These are phyloP conservation scores for Drosophila simulans DNA, from an alignment of 1,140 invertebrate species.

Conservation along the genomic window DNA sequence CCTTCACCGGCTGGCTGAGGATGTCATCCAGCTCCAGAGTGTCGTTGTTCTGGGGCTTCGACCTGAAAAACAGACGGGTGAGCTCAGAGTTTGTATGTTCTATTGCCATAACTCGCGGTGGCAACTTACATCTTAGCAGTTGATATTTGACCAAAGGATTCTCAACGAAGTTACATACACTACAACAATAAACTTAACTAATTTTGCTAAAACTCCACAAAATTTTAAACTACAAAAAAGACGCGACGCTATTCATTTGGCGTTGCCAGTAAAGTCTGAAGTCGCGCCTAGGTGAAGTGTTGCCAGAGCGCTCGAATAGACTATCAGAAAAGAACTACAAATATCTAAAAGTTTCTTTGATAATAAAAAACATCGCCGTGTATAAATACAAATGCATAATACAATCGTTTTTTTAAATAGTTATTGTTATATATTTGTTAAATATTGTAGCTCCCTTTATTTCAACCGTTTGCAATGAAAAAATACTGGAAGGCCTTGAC, in stretches of 20 bases:
- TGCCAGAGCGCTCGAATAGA: neutral
- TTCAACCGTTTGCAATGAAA: too few relatives aligned
- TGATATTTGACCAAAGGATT: too few relatives aligned
- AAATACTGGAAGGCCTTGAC: too few relatives aligned
- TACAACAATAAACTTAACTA: neutral
- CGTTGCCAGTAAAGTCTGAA: constrained; percentile 3
- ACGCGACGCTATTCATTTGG: constrained; percentile 1
- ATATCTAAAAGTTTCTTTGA: neutral
- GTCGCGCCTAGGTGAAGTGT: neutral
- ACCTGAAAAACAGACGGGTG: neutral
- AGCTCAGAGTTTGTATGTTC: neutral
- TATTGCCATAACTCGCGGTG: too few relatives aligned
- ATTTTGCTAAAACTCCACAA: neutral
- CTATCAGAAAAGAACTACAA: neutral
- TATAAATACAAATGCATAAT: too few relatives aligned
- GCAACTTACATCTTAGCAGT: neutral
- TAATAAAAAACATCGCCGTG: too few relatives aligned
- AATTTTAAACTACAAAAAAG: neutral
- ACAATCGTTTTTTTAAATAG: too few relatives aligned
- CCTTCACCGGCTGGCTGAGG: constrained; percentile 7
- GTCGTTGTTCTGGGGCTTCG: neutral
- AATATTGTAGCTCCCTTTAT: too few relatives aligned
- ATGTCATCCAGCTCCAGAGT: constrained; percentile 6
- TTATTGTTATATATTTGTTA: too few relatives aligned
- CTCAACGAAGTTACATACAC: neutral